Evolutionary conservation across 2,888 invertebrate species (phyloP).

Genomic region (Eurytoma californica): DNA sequence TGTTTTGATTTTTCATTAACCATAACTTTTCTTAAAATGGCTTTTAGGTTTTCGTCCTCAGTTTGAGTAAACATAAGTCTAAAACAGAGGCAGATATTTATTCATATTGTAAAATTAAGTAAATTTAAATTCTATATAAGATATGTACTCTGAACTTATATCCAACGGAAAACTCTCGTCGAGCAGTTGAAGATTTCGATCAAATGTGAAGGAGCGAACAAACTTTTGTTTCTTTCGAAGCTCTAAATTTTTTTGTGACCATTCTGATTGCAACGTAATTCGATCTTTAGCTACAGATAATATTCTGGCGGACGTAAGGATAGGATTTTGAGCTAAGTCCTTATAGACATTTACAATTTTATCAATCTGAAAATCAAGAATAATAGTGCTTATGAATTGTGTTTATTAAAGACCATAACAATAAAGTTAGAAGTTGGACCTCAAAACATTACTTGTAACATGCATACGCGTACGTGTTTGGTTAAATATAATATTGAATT

Average conservation of each 20-base stretch:
- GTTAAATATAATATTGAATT: too few relatives aligned
- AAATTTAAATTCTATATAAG: neutral
- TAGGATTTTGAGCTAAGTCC: constrained; percentile 78
- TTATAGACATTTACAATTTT: constrained; percentile 80
- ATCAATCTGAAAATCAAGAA: constrained; percentile 79
- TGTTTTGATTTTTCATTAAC: constrained; percentile 79
- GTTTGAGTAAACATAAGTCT: constrained; percentile 73
- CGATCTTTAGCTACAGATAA: constrained; percentile 71
- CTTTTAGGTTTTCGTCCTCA: constrained; percentile 78
- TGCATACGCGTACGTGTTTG: too few relatives aligned
- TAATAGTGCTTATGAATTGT: constrained; percentile 52
- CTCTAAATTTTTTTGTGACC: constrained; percentile 83
- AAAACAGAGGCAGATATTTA: neutral
- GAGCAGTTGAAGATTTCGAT: constrained; percentile 75
- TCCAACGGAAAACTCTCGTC: constrained; percentile 79
- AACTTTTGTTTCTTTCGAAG: constrained; percentile 79
- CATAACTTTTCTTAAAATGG: constrained; percentile 79
- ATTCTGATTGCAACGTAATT: constrained; percentile 77
- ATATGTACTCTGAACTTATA: constrained; percentile 80
- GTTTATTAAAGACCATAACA: too few relatives aligned
- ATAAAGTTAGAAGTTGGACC: too few relatives aligned
- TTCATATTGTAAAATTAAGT: neutral
- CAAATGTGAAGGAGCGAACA: constrained; percentile 76
- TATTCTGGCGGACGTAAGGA: constrained; percentile 77
- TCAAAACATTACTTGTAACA: too few relatives aligned